These are phyloP conservation scores for Pyrgilauda ruficollis DNA, from an alignment of 2,113 vertebrate genomes.

Conservation along the genomic window DNA sequence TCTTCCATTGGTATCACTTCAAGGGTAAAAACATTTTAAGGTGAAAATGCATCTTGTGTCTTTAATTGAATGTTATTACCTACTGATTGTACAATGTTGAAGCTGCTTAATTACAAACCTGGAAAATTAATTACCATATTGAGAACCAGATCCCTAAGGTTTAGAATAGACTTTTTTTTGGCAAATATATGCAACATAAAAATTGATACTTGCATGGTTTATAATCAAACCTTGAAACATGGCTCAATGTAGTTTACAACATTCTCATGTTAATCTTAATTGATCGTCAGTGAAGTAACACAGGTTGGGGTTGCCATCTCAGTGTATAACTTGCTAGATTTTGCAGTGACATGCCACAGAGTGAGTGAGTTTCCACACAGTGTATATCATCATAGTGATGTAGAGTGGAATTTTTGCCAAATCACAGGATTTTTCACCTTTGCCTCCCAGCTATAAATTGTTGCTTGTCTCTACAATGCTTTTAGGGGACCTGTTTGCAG, in stretches of 20 bases:
- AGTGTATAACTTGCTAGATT: background rate
- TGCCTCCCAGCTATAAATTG: background rate
- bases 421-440: background rate
- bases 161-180: conserved; percentile 70
- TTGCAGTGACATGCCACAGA: background rate
- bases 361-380: background rate
- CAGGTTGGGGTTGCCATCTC: background rate
- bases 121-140: conserved; percentile 77
- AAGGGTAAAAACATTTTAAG: conserved; percentile 81
- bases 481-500: background rate
- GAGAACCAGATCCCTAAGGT: conserved; percentile 67
- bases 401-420: background rate
- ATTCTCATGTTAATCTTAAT: conserved; percentile 51
- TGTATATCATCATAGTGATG: background rate
- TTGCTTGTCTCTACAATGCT: background rate
- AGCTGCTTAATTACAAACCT: conserved; percentile 80
- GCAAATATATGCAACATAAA: conserved; percentile 75
- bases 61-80: conserved; percentile 82
- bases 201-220: conserved; percentile 71
- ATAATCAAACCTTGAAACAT: conserved; percentile 59
- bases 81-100: conserved; percentile 74
- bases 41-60: conserved; percentile 78
- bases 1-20: conserved; percentile 78
- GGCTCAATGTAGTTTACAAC: conserved; percentile 65
- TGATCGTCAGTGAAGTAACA: conserved; percentile 45